Conservation (phyloP, 2,797 vertebrate genomes). For the Threskiornis aethiopicus region DNA sequence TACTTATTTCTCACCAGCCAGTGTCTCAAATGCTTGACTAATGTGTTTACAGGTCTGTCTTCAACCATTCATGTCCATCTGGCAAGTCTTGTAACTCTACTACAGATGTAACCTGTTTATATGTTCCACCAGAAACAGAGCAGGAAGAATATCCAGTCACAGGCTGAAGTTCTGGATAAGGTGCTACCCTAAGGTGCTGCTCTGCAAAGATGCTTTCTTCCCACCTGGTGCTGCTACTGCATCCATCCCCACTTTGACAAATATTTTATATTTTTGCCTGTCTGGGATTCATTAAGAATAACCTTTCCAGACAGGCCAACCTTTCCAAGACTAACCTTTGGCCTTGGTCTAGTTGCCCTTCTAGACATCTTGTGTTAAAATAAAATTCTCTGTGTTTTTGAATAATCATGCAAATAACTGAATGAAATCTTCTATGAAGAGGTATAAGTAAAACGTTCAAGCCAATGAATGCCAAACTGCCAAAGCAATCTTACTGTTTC, state of each 20-base stretch:
- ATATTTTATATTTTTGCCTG: neutral
- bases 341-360: neutral
- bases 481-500: neutral
- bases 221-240: neutral
- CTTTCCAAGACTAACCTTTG: neutral
- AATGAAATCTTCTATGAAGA: neutral
- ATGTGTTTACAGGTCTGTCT: neutral
- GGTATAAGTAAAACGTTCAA: neutral
- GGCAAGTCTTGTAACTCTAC: neutral
- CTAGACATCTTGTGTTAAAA: neutral
- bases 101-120: neutral
- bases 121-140: neutral
- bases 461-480: neutral
- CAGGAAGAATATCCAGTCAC: neutral
- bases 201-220: neutral
- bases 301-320: neutral
- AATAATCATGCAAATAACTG: neutral
- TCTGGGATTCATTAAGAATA: neutral
- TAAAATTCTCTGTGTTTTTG: neutral
- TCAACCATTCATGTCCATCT: neutral
- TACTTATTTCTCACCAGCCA: neutral
- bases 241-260: neutral
- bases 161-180: neutral
- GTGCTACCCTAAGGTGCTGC: neutral
- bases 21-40: neutral